Base-by-base conservation (phyloP, 2,797 vertebrate species). In the Enteromius radiatus region DNA sequence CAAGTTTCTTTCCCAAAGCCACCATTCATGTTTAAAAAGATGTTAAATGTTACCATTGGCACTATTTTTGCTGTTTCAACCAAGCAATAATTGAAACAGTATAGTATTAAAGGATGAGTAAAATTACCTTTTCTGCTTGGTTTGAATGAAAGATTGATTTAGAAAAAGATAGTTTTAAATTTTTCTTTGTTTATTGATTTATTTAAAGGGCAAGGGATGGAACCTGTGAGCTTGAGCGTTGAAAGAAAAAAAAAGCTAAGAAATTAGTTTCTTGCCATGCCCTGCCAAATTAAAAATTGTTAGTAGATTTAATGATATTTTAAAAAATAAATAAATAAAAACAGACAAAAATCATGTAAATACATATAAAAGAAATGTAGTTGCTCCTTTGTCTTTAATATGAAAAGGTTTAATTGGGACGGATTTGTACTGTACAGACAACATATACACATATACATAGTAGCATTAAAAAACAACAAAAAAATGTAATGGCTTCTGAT, bases 401-500 rank as follows among this genome's bases (percentile, higher is more conserved):
- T 81, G 73, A 33, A 19, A 81, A 49, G 10, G 5, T 49, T 78
- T 38, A 49, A 47, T 38, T 23, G 31, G 69, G 59, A 74, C 56
- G 69, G 79, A 81, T 81, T 23, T 26, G 79, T 49, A 21, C 56
- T 28, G 69, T 74, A 81, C 31, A 64, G 14, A 26, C 69, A 74
- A 64, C 78, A 80, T 73, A 73, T 64, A 73, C n/a, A 63, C 43
- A 73, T 81, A 49, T 63, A 81, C 43, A 49, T 61, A 11, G n/a
- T 74, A 74, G n/a, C 56, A 74, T 63, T 59, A 80, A 61, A 71
- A 61, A 45, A 70, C 15, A 2, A 73, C 23, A 17, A 28, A 1
- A 74, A 3, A 54, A 56, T 54, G 11, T 52, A 73, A 80, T 61
- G 26, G 26, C 17, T 31, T 70, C 38, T 61, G 38, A 54, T 54